phyloP scores from a whole-genome alignment of 2,113 vertebrate genomes.

The Bostrychus sinensis region DNA sequence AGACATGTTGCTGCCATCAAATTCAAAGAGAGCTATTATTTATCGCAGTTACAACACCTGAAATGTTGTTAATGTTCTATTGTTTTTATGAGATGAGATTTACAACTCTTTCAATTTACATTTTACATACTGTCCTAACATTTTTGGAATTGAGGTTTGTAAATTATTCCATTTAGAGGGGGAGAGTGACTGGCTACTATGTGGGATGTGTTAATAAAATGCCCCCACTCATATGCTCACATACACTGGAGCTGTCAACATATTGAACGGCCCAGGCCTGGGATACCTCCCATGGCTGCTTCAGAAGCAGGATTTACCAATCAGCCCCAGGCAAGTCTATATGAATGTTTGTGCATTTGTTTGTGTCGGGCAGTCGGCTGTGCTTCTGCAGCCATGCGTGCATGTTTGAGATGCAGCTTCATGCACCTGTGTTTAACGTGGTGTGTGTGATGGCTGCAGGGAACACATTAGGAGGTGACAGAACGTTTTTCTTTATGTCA shows the following conservation, averaged over 20 bases:
- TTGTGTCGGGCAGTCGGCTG: slow-evolving; percentile 35
- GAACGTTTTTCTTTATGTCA: slow-evolving; percentile 5
- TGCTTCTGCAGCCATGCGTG: slow-evolving; percentile 22
- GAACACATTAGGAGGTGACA: slow-evolving; percentile 1
- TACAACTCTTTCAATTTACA: too few relatives aligned
- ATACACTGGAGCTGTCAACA: slow-evolving; percentile 55
- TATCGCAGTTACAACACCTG: neutral
- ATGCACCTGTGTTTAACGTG: slow-evolving; percentile 11
- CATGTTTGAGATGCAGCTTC: slow-evolving; percentile 18
- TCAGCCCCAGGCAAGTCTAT: slow-evolving; percentile 64
- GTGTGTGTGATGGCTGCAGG: slow-evolving; percentile 3
- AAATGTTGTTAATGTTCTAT: neutral
- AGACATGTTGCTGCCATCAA: too few relatives aligned
- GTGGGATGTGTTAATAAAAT: slow-evolving; percentile 70
- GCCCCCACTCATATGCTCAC: slow-evolving; percentile 35
- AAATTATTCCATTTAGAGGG: slow-evolving; percentile 61
- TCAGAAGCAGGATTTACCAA: slow-evolving; percentile 62
- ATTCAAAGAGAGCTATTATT: too few relatives aligned
- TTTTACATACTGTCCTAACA: neutral
- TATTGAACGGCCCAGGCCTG: slow-evolving; percentile 61
- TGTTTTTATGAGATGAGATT: too few relatives aligned
- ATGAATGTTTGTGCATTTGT: slow-evolving; percentile 58
- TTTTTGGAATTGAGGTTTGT: slow-evolving; percentile 9
- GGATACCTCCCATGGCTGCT: slow-evolving; percentile 59
- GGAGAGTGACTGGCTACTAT: slow-evolving; percentile 44